Conservation (phyloP, 2,113 vertebrate genomes). For the Scartelaos histophorus region DNA sequence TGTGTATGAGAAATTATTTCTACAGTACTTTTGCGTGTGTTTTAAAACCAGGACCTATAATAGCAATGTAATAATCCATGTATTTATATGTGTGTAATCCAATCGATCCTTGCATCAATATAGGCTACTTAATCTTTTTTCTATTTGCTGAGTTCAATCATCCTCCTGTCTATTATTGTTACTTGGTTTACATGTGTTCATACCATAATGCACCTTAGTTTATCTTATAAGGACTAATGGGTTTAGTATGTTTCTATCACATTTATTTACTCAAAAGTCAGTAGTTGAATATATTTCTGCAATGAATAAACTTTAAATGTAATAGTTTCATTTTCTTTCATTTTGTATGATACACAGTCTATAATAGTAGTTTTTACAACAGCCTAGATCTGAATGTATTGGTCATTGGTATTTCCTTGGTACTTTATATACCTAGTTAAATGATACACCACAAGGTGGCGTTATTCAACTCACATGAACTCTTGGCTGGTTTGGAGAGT, state of each 20-base stretch:
- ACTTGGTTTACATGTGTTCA: conserved; percentile 69
- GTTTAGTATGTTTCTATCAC: conserved; percentile 82
- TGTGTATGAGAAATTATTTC: conserved; percentile 77
- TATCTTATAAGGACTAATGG: conserved; percentile 72
- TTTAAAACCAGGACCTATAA: conserved; percentile 74
- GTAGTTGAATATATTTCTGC: conserved; percentile 82
- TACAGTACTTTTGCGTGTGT: conserved; percentile 73
- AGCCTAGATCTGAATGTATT: background rate
- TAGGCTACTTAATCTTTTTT: conserved; percentile 57
- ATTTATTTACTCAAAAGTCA: conserved; percentile 81
- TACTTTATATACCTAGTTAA: background rate
- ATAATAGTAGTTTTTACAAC: background rate
- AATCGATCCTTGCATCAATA: conserved; percentile 75
- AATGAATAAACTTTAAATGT: conserved; percentile 79
- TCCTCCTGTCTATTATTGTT: conserved; percentile 60
- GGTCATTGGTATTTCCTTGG: background rate
- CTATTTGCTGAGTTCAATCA: conserved; percentile 77
- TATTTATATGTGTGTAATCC: conserved; percentile 79
- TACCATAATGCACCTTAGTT: conserved; percentile 64
- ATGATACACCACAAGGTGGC: conserved; percentile 67
- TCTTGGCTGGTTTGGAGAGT: conserved; percentile 38
- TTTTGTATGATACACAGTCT: conserved; percentile 42
- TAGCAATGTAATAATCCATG: conserved; percentile 76
- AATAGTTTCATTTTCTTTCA: conserved; percentile 60
- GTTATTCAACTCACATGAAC: conserved; percentile 51